Evolutionary conservation across 2,797 vertebrate species (phyloP).

Genomic region (Malacoctenus gilli): DNA sequence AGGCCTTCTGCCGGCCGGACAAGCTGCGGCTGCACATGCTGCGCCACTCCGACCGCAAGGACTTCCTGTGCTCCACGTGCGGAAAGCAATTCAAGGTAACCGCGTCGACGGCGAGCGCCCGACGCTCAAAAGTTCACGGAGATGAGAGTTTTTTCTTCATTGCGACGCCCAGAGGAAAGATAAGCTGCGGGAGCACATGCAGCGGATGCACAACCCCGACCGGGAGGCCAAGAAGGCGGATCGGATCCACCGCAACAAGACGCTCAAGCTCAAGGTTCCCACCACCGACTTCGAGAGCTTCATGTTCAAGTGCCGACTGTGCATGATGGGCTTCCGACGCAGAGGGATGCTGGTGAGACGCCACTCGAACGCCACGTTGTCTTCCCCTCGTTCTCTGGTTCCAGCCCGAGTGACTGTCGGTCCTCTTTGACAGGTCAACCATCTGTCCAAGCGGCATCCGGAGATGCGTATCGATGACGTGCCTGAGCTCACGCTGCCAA

Average conservation of each 20-base stretch:
- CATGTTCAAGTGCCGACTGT: constrained; percentile 96
- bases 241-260: constrained; percentile 91
- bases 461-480: constrained; percentile 99
- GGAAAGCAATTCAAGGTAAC: constrained; percentile 99
- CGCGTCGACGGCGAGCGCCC: too few relatives aligned
- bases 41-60: constrained; percentile 95
- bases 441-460: constrained; percentile 97
- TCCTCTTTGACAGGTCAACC: constrained; percentile 89
- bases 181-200: constrained; percentile 98
- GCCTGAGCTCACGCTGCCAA: constrained; percentile 95
- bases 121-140: too few relatives aligned
- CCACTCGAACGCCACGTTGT: too few relatives aligned
- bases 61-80: constrained; percentile 97
- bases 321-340: constrained; percentile 99
- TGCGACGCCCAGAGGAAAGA: constrained; percentile 88
- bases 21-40: constrained; percentile 97
- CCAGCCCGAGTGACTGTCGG: not conserved
- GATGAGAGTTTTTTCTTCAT: not conserved
- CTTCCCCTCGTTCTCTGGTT: not conserved
- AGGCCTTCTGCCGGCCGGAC: constrained; percentile 96
- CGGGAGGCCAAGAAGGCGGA: constrained; percentile 96
- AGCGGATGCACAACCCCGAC: constrained; percentile 98
- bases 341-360: constrained; percentile 95
- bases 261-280: constrained; percentile 92
- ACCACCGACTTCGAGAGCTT: constrained; percentile 97